Conservation (phyloP, 2,888 invertebrate species). For the Cephus sareptanus region DNA sequence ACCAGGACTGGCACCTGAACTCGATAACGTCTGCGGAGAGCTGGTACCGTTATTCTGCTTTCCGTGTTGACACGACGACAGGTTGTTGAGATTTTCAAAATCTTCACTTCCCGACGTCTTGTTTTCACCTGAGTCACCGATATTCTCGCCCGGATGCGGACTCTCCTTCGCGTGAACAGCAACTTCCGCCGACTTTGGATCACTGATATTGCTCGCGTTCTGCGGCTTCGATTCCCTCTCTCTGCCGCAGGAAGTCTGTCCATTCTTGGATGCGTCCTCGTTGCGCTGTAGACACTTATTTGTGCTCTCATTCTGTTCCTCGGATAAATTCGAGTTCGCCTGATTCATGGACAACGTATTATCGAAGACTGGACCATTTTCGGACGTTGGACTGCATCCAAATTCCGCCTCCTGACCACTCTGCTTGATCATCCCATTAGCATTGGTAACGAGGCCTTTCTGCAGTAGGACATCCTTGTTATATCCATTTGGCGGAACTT, state of each 20-base stretch:
- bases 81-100: background rate
- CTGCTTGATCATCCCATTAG: slow-evolving; percentile 49
- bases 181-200: background rate
- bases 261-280: background rate
- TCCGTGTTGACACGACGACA: background rate
- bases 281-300: slow-evolving; percentile 4
- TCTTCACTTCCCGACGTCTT: background rate
- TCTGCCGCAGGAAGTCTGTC: background rate
- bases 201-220: background rate
- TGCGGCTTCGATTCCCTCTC: background rate
- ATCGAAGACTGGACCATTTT: slow-evolving; percentile 37
- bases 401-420: slow-evolving; percentile 25
- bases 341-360: slow-evolving; percentile 51
- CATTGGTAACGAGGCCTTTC: slow-evolving; percentile 41
- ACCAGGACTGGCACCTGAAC: slow-evolving; percentile 55
- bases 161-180: background rate
- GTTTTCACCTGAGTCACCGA: background rate
- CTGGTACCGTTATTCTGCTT: slow-evolving; percentile 29
- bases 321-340: slow-evolving; percentile 48
- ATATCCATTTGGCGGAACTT: slow-evolving; percentile 49
- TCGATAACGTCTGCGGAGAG: slow-evolving; percentile 30
- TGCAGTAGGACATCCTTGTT: slow-evolving; percentile 50
- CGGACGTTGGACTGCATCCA: slow-evolving; percentile 23
- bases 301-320: slow-evolving; percentile 32
- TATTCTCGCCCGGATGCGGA: background rate